Evolutionary conservation across 2,113 vertebrate genomes (phyloP), one percentile per base, ranked within the genome.

Genomic region (Aythya baeri): DNA sequence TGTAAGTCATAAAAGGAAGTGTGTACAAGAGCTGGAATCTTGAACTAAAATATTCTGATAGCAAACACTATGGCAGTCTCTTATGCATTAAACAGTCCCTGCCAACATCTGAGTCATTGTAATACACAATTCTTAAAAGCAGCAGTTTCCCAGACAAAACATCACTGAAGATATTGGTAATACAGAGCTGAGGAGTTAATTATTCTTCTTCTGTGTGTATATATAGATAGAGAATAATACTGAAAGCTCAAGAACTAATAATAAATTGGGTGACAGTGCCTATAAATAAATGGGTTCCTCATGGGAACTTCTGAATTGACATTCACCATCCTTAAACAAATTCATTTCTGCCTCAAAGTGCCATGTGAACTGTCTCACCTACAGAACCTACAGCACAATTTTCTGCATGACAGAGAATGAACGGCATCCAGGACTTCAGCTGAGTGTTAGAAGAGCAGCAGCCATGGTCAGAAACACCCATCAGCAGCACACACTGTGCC

Each of bases 311-410:
- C 43, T 43, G 32, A 79, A 81, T 2, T 57, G 89, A 77, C 78
- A 55, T 46, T 93, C 76, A 91, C 91, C 82, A 87, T 76, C 36
- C 71, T 21, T 68, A 93, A 23, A 52, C 59, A 77, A 77, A 95
- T 36, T 59, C 11, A 43, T n/a, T 68, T 75, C 54, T 44, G 55
- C 50, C 70, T 86, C 77, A 2, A 4, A 88, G 78, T 71, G 61
- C 77, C 77, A 8, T 25, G 22, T 83, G 84, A 97, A 92, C 75
- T n/a, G 13, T 43, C 46, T 66, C 38, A 41, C 68, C 63, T 55
- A 54, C 31, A 38, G 68, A 78, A 86, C 77, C 71, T 54, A 93
- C 20, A 93, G 59, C 32, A 90, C 26, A 36, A 16, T 92, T 79
- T 65, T 90, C 27, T 26, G 7, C 20, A 14, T 6, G 26, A 55